Base-by-base conservation (phyloP, 2,797 vertebrate genomes). In the Sebastes wilsoni region DNA sequence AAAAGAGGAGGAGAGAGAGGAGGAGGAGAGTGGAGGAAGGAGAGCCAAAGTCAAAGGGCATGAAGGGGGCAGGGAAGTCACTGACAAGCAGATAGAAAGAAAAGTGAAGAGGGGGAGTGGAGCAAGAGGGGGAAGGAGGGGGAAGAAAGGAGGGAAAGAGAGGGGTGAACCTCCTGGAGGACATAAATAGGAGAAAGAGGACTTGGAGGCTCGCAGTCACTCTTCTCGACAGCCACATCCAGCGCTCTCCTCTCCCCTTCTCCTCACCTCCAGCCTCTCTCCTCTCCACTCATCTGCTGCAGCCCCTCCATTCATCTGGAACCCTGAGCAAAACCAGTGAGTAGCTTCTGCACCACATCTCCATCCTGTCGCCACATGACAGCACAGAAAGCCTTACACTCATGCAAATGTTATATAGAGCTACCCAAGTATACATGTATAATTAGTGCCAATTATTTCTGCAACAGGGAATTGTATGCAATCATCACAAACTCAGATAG, bases 121-220 rank as follows among this genome's bases (percentile, higher is more conserved):
- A 81, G 80, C 25, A 75, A 80, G 65, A 81, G 16, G 74, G 78
- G 70, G 55, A 65, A 72, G 70, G 87, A 81, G 80, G 71, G 83
- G 76, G 75, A 25, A 74, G 42, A 55, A 69, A 65, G 4, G 30
- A 27, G 46, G 68, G 49, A 32, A 68, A 76, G 79, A 71, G 88
- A 90, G 93, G 93, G 91, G 91, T 90, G 93, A 94, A 95, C 84
- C 89, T 89, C 91, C 93, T 90, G 90, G 85, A 96, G 92, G 81
- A 95, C 95, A 97, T 98, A 98, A 97, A 98, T 96, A 97, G 96
- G 94, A 64, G 82, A 90, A 54, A 95, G 88, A 95, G 88, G 87
- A 91, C 83, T 94, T 93, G 84, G 79, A 92, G 86, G 85, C 80
- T 96, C 54, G 96, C 96, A 97, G 97, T 97, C 94, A 93, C 91